Base-by-base conservation (phyloP, 2,888 invertebrate genomes). In the Linnaemya vulpina region DNA sequence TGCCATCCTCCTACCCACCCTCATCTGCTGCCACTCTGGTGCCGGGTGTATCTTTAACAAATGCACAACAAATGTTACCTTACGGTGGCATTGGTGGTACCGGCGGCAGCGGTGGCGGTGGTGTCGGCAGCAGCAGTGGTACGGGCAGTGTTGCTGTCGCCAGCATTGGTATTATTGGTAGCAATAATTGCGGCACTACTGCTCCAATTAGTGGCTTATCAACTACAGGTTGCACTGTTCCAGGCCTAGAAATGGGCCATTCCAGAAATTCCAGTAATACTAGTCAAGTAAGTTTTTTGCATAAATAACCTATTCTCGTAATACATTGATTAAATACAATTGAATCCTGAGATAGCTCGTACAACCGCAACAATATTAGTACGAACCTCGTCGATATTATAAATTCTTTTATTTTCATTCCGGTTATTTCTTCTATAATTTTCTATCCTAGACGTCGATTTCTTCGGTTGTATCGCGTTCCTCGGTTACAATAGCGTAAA, bases 241-340 rank as follows among this genome's bases (percentile, higher is more conserved):
- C 85, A 75, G 85, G 85, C 74, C 82, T 91, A 74, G 92, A 93
- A 90, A 91, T 93, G 90, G 93, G 93, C 82, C 96, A 96, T 93
- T 96, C 96, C 77, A 93, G 96, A 88, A 96, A 96, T 93, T 96
- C 96, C 88, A 96, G 96, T 91, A 96, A 96, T 93, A 96, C 96
- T 90, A 95, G 95, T 93, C 95, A 95, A 92, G 94, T 95, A 86
- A 94, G 95, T 88, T 46, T 55, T 30, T 9, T 46, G 15, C 4
- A 43, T 15, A 15, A 35, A 1, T n/a, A n/a, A n/a, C n/a, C n/a
- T n/a, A n/a, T n/a, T n/a, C n/a, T n/a, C n/a, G n/a, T n/a, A n/a
- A n/a, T n/a, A n/a, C n/a, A n/a, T n/a, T n/a, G n/a, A n/a, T n/a
- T n/a, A n/a, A n/a, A n/a, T n/a, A n/a, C n/a, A n/a, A n/a, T n/a